Percentiles rank a stretch among this genome's conserved stretches.
Evolutionary conservation across 2,113 vertebrate species (phyloP).

Genomic region (Cryptotis parvus): DNA sequence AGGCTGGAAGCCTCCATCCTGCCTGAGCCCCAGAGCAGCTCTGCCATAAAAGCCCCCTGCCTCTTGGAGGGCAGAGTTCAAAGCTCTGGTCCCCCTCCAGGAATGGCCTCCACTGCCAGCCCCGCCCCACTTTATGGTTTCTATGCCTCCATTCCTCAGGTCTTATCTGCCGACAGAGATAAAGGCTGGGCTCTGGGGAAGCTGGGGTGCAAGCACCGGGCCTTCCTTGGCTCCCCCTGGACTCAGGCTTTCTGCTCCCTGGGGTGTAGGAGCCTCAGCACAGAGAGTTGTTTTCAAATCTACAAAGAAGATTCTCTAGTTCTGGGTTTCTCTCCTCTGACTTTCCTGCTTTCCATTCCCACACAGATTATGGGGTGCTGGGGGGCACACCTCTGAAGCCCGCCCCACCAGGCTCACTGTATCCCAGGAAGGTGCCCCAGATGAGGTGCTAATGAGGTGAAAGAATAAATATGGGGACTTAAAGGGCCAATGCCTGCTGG

Average conservation of each 20-base stretch:
- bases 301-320: neutral
- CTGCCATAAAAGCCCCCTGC: constrained; percentile 92
- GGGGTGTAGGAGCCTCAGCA: neutral
- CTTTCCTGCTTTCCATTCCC: neutral
- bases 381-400: too few relatives aligned
- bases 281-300: constrained; percentile 14
- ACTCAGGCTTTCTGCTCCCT: neutral
- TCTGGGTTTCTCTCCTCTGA: neutral
- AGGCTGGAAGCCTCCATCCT: constrained; percentile 91
- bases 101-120: constrained; percentile 83
- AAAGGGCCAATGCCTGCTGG: neutral
- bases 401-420: too few relatives aligned
- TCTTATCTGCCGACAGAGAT: constrained; percentile 66
- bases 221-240: too few relatives aligned
- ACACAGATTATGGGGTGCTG: too few relatives aligned
- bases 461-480: neutral
- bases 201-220: neutral
- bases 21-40: constrained; percentile 88
- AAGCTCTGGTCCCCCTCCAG: constrained; percentile 92
- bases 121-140: constrained; percentile 84
- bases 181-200: constrained; percentile 80
- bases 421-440: too few relatives aligned
- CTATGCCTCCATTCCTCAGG: constrained; percentile 51
- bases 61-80: constrained; percentile 86
- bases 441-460: neutral